Evolutionary conservation across 2,888 invertebrate genomes (phyloP).

Genomic region (Lepeophtheirus nordmannii): DNA sequence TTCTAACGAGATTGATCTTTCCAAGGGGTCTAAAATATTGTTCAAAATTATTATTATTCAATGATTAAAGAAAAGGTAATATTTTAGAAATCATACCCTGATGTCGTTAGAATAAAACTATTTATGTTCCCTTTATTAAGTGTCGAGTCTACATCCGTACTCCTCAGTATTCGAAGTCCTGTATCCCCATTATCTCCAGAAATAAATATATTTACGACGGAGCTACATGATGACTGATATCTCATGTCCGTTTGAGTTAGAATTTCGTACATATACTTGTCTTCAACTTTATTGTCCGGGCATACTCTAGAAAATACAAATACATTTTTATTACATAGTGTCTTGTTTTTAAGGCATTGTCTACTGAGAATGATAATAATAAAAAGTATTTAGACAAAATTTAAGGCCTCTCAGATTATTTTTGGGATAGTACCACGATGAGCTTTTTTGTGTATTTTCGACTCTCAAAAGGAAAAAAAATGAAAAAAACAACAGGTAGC

Average conservation of each 20-base stretch:
- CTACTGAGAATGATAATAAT: too few relatives aligned
- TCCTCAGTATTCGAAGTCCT: conserved; percentile 28
- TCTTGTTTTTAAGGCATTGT: not conserved
- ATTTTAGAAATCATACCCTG: not conserved
- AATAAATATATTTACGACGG: conserved; percentile 31
- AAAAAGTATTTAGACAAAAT: too few relatives aligned
- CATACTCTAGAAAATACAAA: not conserved
- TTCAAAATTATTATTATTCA: not conserved
- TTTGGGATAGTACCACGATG: too few relatives aligned
- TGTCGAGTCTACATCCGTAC: not conserved
- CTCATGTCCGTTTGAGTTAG: conserved; percentile 30
- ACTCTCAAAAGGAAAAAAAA: too few relatives aligned
- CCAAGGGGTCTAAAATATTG: conserved; percentile 36
- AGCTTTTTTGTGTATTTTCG: too few relatives aligned
- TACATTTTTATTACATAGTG: not conserved
- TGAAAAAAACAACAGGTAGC: too few relatives aligned
- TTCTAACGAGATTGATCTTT: conserved; percentile 35
- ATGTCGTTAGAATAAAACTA: not conserved
- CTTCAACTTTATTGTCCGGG: conserved; percentile 32
- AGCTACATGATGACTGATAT: conserved; percentile 15
- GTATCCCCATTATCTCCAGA: conserved; percentile 33
- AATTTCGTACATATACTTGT: conserved; percentile 34
- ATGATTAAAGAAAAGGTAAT: not conserved
- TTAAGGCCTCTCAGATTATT: too few relatives aligned
- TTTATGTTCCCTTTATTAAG: not conserved